Evolutionary conservation across 2,113 vertebrate species (phyloP), one percentile per base, ranked within the genome.

Genomic region (Oncorhynchus nerka): DNA sequence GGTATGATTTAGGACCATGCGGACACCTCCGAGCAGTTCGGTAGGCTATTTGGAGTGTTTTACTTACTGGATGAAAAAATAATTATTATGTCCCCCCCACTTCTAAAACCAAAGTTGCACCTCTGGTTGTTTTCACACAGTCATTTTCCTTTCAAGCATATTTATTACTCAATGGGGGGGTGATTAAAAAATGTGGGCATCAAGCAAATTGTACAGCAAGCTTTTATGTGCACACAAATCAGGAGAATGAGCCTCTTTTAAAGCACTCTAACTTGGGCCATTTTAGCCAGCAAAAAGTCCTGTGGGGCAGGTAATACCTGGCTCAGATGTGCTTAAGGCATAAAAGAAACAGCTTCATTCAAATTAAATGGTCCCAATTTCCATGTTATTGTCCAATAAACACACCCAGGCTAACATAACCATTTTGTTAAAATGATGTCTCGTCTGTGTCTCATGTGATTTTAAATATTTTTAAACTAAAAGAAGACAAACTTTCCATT

Each of bases 141-240:
- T 75, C 79, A 85, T 84, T 6, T 78, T 78, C 73, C 74, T 86
- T 77, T 19, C 79, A 67, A 81, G 66, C 75, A 76, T 85, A 16
- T 80, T 80, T 78, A 85, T 87, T 79, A 83, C 57, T 75, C 68
- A 79, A 45, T 45, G 39, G 39, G 39, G 39, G 39, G 8, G 39
- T 45, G 39, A 45, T 45, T 45, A 45, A 34, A 73, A 73, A 28
- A 84, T 71, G 67, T 80, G 78, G 45, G 79, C 81, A 85, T 83
- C 76, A 84, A 57, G 79, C 81, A 86, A 87, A 85, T 84, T 81
- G 89, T 84, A 79, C 84, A 77, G 74, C 71, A 82, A 86, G 84
- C 9, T 74, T 79, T 71, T 71, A 79, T 77, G 79, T 9, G 12
- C 34, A 70, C 20, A 70, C 34, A 70, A 24, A 70, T 24, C 20